These are phyloP conservation scores for Crotalus helleri DNA, from an alignment of 2,113 vertebrate species.

Conservation along the genomic window DNA sequence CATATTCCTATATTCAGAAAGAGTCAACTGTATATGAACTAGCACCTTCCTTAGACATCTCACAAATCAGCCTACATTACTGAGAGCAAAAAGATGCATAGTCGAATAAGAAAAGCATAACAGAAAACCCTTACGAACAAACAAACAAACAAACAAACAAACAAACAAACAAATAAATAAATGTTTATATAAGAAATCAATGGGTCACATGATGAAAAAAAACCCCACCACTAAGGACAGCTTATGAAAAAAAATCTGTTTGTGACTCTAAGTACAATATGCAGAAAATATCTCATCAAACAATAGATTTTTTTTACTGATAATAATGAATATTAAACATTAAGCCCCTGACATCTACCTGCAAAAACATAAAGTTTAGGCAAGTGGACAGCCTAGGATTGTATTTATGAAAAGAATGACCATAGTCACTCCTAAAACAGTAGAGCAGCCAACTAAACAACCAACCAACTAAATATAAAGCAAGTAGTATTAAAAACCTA, in stretches of 20 bases:
- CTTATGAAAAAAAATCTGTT: not conserved
- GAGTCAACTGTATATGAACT: not conserved
- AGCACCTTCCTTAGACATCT: not conserved
- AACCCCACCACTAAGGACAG: not conserved
- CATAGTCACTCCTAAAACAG: not conserved
- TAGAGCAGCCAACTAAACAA: not conserved
- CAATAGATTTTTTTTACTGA: not conserved
- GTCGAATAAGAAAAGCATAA: not conserved
- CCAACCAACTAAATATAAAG: not conserved
- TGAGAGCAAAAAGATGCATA: not conserved
- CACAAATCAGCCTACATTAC: not conserved
- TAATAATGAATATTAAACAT: not conserved
- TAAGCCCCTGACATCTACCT: not conserved
- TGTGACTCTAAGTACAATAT: not conserved
- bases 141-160: not conserved
- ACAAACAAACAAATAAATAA: not conserved
- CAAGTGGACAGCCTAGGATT: not conserved
- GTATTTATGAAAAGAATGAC: too few relatives aligned
- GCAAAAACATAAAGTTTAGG: not conserved
- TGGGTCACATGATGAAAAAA: not conserved
- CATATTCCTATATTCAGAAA: not conserved
- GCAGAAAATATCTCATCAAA: not conserved
- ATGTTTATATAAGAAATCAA: not conserved
- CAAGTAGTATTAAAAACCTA: not conserved
- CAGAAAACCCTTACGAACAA: not conserved